These are phyloP conservation scores for Anticlea derivata DNA, from an alignment of 2,888 invertebrate genomes.

Conservation along the genomic window DNA sequence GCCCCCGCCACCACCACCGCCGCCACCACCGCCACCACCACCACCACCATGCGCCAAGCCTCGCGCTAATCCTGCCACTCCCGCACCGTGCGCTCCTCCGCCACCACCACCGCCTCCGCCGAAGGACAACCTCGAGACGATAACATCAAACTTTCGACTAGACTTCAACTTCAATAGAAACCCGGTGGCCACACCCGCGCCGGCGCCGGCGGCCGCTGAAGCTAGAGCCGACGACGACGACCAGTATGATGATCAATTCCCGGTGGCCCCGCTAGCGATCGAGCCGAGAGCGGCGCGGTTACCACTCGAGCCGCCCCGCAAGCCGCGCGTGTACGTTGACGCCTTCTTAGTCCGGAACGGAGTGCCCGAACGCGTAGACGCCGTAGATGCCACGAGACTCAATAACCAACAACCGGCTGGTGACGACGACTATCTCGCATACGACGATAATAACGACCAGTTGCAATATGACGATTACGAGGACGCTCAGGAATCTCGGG, in stretches of 20 bases:
- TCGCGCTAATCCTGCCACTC: constrained; percentile 67
- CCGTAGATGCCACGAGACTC: constrained; percentile 62
- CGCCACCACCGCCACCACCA: constrained; percentile 57
- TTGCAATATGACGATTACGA: constrained; percentile 69
- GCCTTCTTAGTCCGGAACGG: constrained; percentile 75
- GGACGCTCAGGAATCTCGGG: constrained; percentile 69
- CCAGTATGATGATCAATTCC: constrained; percentile 8
- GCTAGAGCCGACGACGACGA: constrained; percentile 21
- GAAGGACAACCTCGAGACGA: constrained; percentile 57
- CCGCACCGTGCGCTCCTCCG: constrained; percentile 57
- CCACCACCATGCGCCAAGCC: constrained; percentile 64
- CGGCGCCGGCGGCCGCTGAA: constrained; percentile 40
- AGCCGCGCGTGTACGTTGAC: constrained; percentile 73
- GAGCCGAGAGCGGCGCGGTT: constrained; percentile 68
- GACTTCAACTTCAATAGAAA: constrained; percentile 71
- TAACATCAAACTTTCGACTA: constrained; percentile 69
- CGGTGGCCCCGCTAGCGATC: constrained; percentile 42
- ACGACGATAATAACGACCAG: constrained; percentile 55
- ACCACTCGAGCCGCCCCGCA: constrained; percentile 57
- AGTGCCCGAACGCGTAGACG: constrained; percentile 65
- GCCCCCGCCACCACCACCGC: constrained; percentile 48
- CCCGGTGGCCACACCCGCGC: constrained; percentile 48
- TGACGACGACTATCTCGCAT: constrained; percentile 62
- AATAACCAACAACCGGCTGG: constrained; percentile 43
- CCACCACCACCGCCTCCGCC: constrained; percentile 50